phyloP scores from a whole-genome alignment of 2,797 vertebrate genomes.

The Danio tinwini region DNA sequence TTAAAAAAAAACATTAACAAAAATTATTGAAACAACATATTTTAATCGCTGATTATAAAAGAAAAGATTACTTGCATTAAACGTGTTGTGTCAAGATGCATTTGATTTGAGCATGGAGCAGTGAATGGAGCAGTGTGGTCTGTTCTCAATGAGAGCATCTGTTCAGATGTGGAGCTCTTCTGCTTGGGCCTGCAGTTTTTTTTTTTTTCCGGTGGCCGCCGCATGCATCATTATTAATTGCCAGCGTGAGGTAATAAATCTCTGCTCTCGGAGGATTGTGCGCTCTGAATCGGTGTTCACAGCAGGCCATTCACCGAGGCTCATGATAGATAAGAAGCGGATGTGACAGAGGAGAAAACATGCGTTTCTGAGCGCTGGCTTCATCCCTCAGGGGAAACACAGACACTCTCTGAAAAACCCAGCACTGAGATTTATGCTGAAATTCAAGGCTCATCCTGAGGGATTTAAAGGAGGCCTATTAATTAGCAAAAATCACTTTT shows the following conservation, averaged over 20 bases:
- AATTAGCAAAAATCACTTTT: too few relatives aligned
- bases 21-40: too few relatives aligned
- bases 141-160: background rate
- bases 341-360: constrained; percentile 59
- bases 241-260: constrained; percentile 76
- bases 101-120: background rate
- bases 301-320: constrained; percentile 73
- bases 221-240: constrained; percentile 78
- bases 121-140: background rate
- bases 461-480: background rate
- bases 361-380: constrained; percentile 32
- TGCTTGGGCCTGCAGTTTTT: constrained; percentile 78
- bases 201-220: constrained; percentile 68
- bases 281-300: constrained; percentile 72
- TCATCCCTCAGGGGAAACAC: background rate
- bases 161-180: constrained; percentile 46
- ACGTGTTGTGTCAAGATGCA: background rate
- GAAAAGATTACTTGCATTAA: too few relatives aligned
- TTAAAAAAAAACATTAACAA: too few relatives aligned
- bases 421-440: constrained; percentile 6
- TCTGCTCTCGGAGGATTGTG: constrained; percentile 73
- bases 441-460: background rate
- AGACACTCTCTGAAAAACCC: background rate
- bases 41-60: too few relatives aligned
- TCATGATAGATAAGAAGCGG: constrained; percentile 71